Conservation (phyloP, 1,140 invertebrate genomes). For the Drosophila miranda region DNA sequence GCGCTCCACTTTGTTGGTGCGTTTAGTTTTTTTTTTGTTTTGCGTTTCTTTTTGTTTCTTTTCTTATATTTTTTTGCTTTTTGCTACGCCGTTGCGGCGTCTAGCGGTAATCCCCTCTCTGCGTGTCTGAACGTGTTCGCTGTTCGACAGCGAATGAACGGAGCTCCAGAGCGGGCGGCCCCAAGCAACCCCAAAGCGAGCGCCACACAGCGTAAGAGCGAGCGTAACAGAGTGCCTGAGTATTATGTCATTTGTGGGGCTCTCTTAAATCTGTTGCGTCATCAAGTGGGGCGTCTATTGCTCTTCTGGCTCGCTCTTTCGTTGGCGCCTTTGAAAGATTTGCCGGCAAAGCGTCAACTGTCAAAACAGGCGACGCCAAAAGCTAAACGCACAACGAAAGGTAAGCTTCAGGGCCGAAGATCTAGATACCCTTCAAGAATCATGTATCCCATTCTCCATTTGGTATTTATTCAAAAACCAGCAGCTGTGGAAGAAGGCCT, state of each 20-base stretch:
- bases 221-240: conserved; percentile 3
- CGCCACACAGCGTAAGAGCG: too few species aligned
- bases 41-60: conserved; percentile 3
- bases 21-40: conserved; percentile 1
- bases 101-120: conserved; percentile 13
- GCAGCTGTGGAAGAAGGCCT: too few species aligned
- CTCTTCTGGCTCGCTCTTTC: conserved; percentile 12
- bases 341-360: conserved; percentile 75
- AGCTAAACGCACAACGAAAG: conserved; percentile 16
- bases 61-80: conserved; percentile 10
- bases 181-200: too few species aligned
- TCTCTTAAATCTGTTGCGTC: conserved; percentile 48
- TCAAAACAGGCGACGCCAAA: conserved; percentile 63
- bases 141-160: conserved; percentile 66
- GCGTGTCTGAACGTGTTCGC: conserved; percentile 66
- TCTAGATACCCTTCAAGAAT: too few species aligned
- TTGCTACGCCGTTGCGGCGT: conserved; percentile 4
- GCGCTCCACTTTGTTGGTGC: conserved; percentile 37
- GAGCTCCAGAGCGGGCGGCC: conserved; percentile 11
- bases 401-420: not conserved
- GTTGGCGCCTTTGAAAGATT: conserved; percentile 34
- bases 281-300: conserved; percentile 14
- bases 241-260: conserved; percentile 39
- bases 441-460: too few species aligned
- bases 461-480: too few species aligned